Base-by-base conservation (phyloP, 1,140 invertebrate genomes). In the Formica selysi region DNA sequence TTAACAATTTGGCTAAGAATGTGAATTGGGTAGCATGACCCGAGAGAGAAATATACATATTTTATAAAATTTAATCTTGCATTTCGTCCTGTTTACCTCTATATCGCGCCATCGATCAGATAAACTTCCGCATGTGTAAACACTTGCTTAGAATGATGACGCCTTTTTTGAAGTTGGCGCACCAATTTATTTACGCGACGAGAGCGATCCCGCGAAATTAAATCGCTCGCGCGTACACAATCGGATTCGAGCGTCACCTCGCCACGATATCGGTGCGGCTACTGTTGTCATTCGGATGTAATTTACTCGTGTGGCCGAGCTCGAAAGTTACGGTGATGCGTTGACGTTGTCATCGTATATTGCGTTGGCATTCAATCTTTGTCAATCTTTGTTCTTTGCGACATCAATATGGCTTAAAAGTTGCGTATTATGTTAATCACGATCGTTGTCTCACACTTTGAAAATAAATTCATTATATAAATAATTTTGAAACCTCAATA, bases 251-350 rank as follows among this genome's bases (percentile, higher is more conserved):
- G 48, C 65, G 68, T 62, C 61, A 61, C 11, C 22, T 22, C 48
- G 26, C 16, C 19, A 5, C 19, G 79, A 62, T 83, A 73, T 80
- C 78, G 51, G 48, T 22, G 51, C 38, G 68, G 26, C 38, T 83
- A 83, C 73, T 83, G 79, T 83, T 83, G 79, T 83, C 54, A 83
- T 83, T 73, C 68, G 68, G 68, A 83, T 83, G 79, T 83, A 83
- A 83, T 83, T 83, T 83, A 83, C 79, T 83, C 79, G 79, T 73
- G 68, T 73, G 79, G 38, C 65, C 68, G 54, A 74, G 68, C 54
- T 80, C 70, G 54, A 83, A 83, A 83, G 79, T 83, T 83, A 74
- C 79, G 68, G 36, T 48, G 26, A 54, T 26, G n/a, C 54, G 59
- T 83, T 83, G 79, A 83, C 54, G 57, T 74, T 83, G 11, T 44